These are phyloP conservation scores for Chionomys nivalis DNA, from an alignment of 2,113 vertebrate species.

Conservation along the genomic window DNA sequence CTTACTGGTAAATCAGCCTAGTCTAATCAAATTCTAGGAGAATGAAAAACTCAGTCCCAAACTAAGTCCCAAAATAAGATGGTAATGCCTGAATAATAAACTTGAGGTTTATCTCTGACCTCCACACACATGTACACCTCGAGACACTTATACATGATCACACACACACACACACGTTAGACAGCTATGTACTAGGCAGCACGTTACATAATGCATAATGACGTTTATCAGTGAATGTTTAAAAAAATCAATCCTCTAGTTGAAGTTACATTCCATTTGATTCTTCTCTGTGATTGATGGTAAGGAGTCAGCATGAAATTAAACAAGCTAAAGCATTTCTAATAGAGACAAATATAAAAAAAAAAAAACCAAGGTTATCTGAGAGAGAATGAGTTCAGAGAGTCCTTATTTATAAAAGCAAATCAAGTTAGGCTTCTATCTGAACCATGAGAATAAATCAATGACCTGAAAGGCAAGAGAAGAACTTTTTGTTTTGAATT, in stretches of 20 bases:
- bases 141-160: too few species aligned
- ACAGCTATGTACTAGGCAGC: neutral
- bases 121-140: neutral
- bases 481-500: neutral
- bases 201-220: neutral
- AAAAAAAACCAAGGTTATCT: neutral
- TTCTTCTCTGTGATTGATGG: neutral
- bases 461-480: neutral
- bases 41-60: neutral
- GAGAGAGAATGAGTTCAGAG: neutral
- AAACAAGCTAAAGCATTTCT: neutral
- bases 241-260: neutral
- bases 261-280: neutral
- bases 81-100: neutral
- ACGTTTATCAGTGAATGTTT: neutral
- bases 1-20: neutral
- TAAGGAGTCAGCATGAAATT: neutral
- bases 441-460: slow-evolving; percentile 5
- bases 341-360: neutral
- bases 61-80: neutral
- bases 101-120: neutral
- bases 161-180: neutral
- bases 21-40: neutral
- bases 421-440: neutral
- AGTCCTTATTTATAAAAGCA: neutral